phyloP scores from a whole-genome alignment of 2,797 vertebrate genomes.

The Oreochromis grahami region DNA sequence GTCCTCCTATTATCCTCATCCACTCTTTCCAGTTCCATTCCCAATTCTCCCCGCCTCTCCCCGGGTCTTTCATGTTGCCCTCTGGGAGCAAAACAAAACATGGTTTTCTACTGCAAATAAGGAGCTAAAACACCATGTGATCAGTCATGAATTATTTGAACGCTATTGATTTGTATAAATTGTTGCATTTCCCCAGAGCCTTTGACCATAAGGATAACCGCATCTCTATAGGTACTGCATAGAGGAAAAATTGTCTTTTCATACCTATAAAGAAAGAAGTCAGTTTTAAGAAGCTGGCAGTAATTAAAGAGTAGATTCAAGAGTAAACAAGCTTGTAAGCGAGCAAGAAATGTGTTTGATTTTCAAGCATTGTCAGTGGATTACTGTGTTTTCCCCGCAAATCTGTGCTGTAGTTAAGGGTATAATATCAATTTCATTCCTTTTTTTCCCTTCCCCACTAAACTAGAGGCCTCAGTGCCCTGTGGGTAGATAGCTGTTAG shows the following conservation, averaged over 20 bases:
- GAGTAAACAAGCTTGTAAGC: slow-evolving; percentile 25
- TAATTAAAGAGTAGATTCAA: slow-evolving; percentile 40
- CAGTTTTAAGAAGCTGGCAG: not conserved
- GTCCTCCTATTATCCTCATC: slow-evolving; percentile 70
- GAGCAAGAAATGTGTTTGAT: slow-evolving; percentile 35
- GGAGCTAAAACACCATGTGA: slow-evolving; percentile 76
- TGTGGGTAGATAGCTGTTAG: slow-evolving; percentile 68
- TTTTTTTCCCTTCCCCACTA: slow-evolving; percentile 6
- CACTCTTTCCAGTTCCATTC: slow-evolving; percentile 54
- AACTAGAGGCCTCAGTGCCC: slow-evolving; percentile 56
- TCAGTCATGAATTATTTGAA: slow-evolving; percentile 79
- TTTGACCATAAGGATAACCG: slow-evolving; percentile 61
- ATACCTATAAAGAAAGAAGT: not conserved
- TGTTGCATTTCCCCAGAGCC: slow-evolving; percentile 70
- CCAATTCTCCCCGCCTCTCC: slow-evolving; percentile 48
- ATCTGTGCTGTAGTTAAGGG: slow-evolving; percentile 62
- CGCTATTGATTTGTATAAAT: slow-evolving; percentile 80
- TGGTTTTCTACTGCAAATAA: slow-evolving; percentile 69
- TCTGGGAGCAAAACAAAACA: slow-evolving; percentile 72
- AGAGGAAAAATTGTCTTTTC: not conserved
- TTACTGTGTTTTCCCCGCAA: slow-evolving; percentile 70
- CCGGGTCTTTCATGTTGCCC: slow-evolving; percentile 69
- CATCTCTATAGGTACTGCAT: slow-evolving; percentile 26
- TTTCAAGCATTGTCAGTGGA: slow-evolving; percentile 62
- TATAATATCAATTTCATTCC: slow-evolving; percentile 77